Conservation (phyloP, 2,797 vertebrate species). For the Pseudochirops corinnae region DNA sequence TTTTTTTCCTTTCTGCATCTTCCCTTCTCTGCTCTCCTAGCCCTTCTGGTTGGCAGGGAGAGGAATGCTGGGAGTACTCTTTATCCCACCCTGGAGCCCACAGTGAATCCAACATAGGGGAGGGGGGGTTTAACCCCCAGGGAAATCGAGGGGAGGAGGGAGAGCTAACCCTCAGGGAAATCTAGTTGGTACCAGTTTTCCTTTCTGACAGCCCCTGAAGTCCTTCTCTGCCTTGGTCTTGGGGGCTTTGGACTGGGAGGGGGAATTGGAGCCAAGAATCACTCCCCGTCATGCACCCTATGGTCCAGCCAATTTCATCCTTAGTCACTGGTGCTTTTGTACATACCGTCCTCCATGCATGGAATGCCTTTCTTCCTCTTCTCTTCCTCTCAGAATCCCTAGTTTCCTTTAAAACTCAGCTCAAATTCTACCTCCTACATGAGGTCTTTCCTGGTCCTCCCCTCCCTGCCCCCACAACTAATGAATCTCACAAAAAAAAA, state of each 20-base stretch:
- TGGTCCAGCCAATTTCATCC: neutral
- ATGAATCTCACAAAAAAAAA: neutral
- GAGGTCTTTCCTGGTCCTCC: neutral
- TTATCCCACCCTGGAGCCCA: constrained; percentile 25
- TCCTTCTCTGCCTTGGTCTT: neutral
- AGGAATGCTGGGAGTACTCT: neutral
- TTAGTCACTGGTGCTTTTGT: neutral
- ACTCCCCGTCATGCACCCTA: neutral
- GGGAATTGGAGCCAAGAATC: neutral
- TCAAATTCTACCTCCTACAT: neutral
- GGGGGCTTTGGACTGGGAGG: neutral
- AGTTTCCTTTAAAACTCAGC: neutral
- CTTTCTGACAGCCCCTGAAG: neutral
- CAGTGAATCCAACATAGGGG: constrained; percentile 38
- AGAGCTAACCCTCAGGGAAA: neutral
- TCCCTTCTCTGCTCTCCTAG: constrained; percentile 43
- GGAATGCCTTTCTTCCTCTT: neutral
- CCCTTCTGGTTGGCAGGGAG: neutral
- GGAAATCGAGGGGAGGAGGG: constrained; percentile 1
- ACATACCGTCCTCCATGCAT: neutral
- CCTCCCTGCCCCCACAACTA: neutral
- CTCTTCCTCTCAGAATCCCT: neutral
- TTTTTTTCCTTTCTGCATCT: constrained; percentile 27
- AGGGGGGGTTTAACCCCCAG: constrained; percentile 4
- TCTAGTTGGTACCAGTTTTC: neutral